Percentiles rank a stretch among this genome's conserved stretches.
phyloP scores from a whole-genome alignment of 2,888 invertebrate genomes.

The Atethmia centrago region DNA sequence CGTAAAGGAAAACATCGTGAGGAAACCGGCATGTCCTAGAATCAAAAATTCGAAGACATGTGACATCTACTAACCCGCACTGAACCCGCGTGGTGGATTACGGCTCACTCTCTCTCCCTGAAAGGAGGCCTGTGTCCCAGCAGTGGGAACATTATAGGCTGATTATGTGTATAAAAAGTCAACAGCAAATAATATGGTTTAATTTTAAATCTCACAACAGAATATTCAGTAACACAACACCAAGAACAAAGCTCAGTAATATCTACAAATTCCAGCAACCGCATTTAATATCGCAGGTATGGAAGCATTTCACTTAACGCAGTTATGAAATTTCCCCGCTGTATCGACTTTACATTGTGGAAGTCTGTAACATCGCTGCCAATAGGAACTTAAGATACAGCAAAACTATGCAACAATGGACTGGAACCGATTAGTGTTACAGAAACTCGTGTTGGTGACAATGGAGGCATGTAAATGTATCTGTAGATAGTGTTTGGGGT shows the following conservation, averaged over 20 bases:
- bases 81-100: no score
- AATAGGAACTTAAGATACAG: constrained; percentile 61
- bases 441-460: constrained; percentile 55
- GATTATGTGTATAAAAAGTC: no score
- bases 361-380: constrained; percentile 47
- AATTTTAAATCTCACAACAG: background rate
- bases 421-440: constrained; percentile 60
- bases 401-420: constrained; percentile 70
- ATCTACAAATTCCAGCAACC: constrained; percentile 35
- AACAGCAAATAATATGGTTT: background rate
- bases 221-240: constrained; percentile 1
- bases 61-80: no score
- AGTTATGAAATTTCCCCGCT: constrained; percentile 52
- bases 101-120: no score
- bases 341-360: constrained; percentile 57
- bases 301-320: constrained; percentile 58
- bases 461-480: constrained; percentile 32
- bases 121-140: no score
- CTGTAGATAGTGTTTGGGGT: constrained; percentile 20
- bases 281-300: constrained; percentile 60
- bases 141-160: no score
- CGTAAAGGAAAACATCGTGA: no score
- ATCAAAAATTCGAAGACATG: no score
- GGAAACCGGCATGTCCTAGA: no score
- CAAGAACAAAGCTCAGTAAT: constrained; percentile 32